A percentile compares a stretch with the other conserved stretches of the same genome.
Evolutionary conservation across 2,888 invertebrate species (phyloP).

Genomic region (Lithophane ornitopus): DNA sequence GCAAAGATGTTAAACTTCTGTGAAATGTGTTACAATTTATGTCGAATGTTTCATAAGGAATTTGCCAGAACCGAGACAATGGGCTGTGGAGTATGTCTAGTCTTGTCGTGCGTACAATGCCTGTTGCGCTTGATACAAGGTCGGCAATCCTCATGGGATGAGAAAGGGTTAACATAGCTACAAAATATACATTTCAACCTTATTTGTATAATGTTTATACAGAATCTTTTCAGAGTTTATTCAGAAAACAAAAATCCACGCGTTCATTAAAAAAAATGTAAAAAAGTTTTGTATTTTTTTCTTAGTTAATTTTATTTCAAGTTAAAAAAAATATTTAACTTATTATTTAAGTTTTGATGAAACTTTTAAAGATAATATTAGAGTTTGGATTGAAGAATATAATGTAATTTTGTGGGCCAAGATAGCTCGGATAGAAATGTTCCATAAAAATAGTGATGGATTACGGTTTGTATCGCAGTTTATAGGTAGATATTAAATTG

Average conservation of each 20-base stretch:
- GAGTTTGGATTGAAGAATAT: slow-evolving; percentile 7
- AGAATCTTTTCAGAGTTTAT: neutral
- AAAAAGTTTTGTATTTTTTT: neutral
- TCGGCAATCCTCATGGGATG: neutral
- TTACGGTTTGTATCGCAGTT: neutral
- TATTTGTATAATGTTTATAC: neutral
- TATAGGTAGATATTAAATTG: neutral
- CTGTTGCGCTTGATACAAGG: slow-evolving; percentile 43
- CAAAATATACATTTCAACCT: slow-evolving; percentile 3
- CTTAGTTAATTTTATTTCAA: neutral
- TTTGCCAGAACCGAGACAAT: neutral
- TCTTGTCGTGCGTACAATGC: slow-evolving; percentile 7
- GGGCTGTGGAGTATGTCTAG: neutral
- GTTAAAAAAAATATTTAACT: slow-evolving; percentile 19
- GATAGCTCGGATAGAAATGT: neutral
- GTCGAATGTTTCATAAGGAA: neutral
- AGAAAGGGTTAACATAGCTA: slow-evolving; percentile 5
- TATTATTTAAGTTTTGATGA: slow-evolving; percentile 15
- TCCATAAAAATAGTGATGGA: neutral
- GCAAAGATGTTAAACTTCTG: neutral
- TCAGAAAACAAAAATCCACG: neutral
- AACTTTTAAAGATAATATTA: slow-evolving; percentile 14
- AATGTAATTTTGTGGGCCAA: slow-evolving; percentile 11
- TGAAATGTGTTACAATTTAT: neutral
- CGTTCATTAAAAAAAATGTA: slow-evolving; percentile 7